Evolutionary conservation across 2,797 vertebrate genomes (phyloP).

Genomic region (Urocyon cinereoargenteus): DNA sequence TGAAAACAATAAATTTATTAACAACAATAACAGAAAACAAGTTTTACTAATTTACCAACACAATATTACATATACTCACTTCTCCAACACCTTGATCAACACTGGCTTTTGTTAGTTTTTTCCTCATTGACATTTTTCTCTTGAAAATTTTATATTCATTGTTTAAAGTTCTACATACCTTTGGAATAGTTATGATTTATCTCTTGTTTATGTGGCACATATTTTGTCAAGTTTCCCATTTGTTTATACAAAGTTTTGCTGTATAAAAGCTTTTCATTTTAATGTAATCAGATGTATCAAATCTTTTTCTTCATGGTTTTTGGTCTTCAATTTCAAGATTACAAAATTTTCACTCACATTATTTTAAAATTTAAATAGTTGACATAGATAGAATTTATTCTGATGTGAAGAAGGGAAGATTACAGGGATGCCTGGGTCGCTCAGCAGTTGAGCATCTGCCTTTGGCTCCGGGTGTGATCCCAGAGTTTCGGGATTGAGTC

Average conservation of each 20-base stretch:
- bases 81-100: neutral
- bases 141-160: neutral
- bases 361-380: neutral
- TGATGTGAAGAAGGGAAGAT: neutral
- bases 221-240: neutral
- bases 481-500: too few relatives aligned
- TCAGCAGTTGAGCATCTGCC: too few relatives aligned
- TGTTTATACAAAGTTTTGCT: neutral
- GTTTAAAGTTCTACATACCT: neutral
- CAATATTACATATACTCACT: accelerated
- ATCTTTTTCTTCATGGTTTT: neutral
- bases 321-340: neutral
- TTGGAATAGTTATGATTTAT: neutral
- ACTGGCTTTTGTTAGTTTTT: neutral
- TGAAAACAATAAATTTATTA: neutral
- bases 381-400: neutral
- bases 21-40: neutral
- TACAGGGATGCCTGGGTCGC: too few relatives aligned
- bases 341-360: neutral
- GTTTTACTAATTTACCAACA: neutral
- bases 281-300: neutral
- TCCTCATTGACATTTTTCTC: neutral
- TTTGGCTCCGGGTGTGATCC: too few relatives aligned
- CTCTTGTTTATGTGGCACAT: neutral
- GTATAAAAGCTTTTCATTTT: neutral